These are phyloP conservation scores for Scylla paramamosain DNA, from an alignment of 1,140 invertebrate genomes.

Conservation along the genomic window DNA sequence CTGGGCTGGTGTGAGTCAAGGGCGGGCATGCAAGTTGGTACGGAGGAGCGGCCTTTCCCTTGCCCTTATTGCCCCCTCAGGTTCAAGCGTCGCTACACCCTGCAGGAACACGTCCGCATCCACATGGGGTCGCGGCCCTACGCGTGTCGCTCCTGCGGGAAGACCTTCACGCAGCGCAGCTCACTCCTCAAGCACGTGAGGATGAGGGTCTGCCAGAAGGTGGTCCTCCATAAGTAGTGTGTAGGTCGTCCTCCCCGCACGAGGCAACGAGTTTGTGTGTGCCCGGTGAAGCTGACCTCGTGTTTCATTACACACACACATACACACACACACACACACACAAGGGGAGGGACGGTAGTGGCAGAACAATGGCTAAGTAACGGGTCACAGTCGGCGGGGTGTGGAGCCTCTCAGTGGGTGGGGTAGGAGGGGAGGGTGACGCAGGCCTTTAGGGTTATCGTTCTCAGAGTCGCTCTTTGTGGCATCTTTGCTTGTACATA, in stretches of 20 bases:
- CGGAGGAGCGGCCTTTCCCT: constrained; percentile 84
- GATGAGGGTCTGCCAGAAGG: constrained; percentile 68
- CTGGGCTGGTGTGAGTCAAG: constrained; percentile 80
- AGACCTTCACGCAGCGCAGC: constrained; percentile 71
- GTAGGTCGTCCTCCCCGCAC: neutral
- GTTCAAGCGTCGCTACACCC: constrained; percentile 86
- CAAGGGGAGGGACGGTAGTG: neutral
- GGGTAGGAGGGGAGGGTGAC: neutral
- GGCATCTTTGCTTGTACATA: constrained; percentile 6
- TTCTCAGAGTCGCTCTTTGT: neutral
- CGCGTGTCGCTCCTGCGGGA: constrained; percentile 69
- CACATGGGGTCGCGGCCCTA: constrained; percentile 72
- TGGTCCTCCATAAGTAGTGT: constrained; percentile 46
- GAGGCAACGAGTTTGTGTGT: neutral
- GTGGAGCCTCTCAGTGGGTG: too few species aligned
- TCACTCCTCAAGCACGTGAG: constrained; percentile 65
- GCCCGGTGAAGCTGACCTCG: neutral
- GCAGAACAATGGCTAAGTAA: neutral
- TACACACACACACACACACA: constrained; percentile 8
- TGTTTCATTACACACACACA: neutral
- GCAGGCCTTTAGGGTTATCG: neutral
- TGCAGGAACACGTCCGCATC: constrained; percentile 82
- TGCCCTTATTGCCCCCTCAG: constrained; percentile 84
- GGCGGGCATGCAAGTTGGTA: constrained; percentile 79
- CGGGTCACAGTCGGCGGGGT: too few species aligned